Evolutionary conservation across 2,888 invertebrate species (phyloP).

Genomic region (Drosophila flavopinicola): DNA sequence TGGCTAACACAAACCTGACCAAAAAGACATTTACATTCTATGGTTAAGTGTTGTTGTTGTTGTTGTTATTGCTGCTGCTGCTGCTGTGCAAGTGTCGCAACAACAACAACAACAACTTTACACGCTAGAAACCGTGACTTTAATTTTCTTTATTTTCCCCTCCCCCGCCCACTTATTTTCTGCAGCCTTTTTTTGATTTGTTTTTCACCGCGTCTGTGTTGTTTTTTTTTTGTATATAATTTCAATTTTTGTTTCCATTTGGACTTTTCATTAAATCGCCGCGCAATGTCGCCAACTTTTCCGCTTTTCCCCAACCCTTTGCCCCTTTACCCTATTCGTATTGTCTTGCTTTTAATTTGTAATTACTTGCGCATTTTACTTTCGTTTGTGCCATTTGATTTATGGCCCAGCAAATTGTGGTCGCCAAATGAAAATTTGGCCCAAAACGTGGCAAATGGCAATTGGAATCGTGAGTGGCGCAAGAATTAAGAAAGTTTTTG

Average conservation of each 20-base stretch:
- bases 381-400: constrained; percentile 73
- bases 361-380: constrained; percentile 72
- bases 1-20: constrained; percentile 73
- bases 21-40: constrained; percentile 79
- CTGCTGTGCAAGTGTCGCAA: constrained; percentile 67
- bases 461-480: constrained; percentile 72
- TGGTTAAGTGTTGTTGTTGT: constrained; percentile 58
- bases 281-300: constrained; percentile 67
- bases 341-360: constrained; percentile 67
- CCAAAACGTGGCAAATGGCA: constrained; percentile 58
- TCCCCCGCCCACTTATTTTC: constrained; percentile 23
- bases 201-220: constrained; percentile 35
- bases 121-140: constrained; percentile 81
- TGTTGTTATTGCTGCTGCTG: constrained; percentile 38
- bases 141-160: constrained; percentile 68
- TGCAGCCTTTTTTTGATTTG: constrained; percentile 70
- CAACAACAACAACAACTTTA: constrained; percentile 68
- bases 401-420: constrained; percentile 61
- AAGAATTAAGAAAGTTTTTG: constrained; percentile 47
- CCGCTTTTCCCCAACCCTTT: constrained; percentile 15
- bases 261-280: constrained; percentile 74
- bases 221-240: constrained; percentile 63
- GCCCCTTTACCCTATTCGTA: constrained; percentile 3
- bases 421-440: constrained; percentile 51
- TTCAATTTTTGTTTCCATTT: constrained; percentile 66